phyloP scores from a whole-genome alignment of 2,113 vertebrate species.

The Beaufortia kweichowensis region DNA sequence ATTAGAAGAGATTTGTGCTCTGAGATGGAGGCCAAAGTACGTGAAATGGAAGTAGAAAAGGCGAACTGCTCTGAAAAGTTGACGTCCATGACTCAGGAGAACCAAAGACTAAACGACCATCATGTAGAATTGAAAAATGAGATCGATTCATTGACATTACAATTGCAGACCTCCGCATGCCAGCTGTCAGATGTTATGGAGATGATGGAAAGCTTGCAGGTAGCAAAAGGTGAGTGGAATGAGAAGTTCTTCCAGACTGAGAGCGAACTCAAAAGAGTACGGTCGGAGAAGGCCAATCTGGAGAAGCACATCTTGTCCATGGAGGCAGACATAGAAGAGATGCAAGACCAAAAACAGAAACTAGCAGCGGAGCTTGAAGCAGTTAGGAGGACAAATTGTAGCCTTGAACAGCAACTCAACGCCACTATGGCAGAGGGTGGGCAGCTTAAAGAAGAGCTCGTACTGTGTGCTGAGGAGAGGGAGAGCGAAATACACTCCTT shows the following conservation, averaged over 20 bases:
- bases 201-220: conserved; percentile 65
- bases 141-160: conserved; percentile 59
- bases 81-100: conserved; percentile 56
- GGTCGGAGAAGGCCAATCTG: conserved; percentile 73
- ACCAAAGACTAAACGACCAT: conserved; percentile 59
- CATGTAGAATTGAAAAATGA: conserved; percentile 66
- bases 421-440: conserved; percentile 69
- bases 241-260: conserved; percentile 75
- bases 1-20: conserved; percentile 65
- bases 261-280: conserved; percentile 70
- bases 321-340: conserved; percentile 72
- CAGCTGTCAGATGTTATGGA: conserved; percentile 65
- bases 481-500: conserved; percentile 70
- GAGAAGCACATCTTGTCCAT: conserved; percentile 71
- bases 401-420: conserved; percentile 76
- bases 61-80: conserved; percentile 60
- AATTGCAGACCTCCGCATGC: conserved; percentile 64
- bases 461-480: conserved; percentile 73
- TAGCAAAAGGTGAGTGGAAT: conserved; percentile 67
- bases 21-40: conserved; percentile 68
- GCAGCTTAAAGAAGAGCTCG: conserved; percentile 72
- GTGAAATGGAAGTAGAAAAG: conserved; percentile 68
- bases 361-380: conserved; percentile 74
- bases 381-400: conserved; percentile 64
- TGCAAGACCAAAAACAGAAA: conserved; percentile 71